Percentiles rank a stretch among this genome's conserved stretches.
Conservation (phyloP, 1,140 invertebrate genomes). For the Drosophila tani region DNA sequence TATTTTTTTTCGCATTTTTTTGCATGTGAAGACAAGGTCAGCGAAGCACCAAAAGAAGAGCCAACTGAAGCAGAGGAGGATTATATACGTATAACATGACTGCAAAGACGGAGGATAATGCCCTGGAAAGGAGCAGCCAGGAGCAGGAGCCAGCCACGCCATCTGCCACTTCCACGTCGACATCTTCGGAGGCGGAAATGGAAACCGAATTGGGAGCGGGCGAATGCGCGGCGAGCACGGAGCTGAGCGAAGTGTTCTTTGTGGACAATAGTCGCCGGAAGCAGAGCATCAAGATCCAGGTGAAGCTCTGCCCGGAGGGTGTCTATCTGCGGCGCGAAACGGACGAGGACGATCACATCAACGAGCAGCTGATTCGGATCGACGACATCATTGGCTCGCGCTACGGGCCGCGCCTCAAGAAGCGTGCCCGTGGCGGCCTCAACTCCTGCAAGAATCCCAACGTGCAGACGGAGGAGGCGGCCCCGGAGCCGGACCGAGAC, state of each 20-base stretch:
- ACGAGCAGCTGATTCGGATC: conserved; percentile 90
- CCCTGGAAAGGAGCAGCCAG: conserved; percentile 9
- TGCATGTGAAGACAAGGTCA: conserved; percentile 49
- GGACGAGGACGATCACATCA: conserved; percentile 86
- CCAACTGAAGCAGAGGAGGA: neutral
- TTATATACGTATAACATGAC: conserved; percentile 6
- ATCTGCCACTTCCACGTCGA: conserved; percentile 8
- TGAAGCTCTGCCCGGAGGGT: conserved; percentile 90
- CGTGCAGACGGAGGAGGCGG: conserved; percentile 17
- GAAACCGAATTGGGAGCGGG: neutral
- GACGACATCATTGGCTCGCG: conserved; percentile 92
- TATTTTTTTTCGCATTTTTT: conserved; percentile 32
- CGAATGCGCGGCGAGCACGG: conserved; percentile 7
- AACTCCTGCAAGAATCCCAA: conserved; percentile 85
- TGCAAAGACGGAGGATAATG: conserved; percentile 23
- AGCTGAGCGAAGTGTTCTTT: conserved; percentile 93
- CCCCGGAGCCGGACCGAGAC: conserved; percentile 73
- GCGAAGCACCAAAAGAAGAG: conserved; percentile 8
- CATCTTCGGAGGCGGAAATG: conserved; percentile 3
- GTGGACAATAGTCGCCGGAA: conserved; percentile 88
- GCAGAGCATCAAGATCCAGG: conserved; percentile 92
- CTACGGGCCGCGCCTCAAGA: conserved; percentile 90
- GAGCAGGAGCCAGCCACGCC: neutral
- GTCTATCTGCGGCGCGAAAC: conserved; percentile 90
- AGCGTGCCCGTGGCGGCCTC: conserved; percentile 86